Evolutionary conservation across 2,113 vertebrate species (phyloP).

Genomic region (Alexandromys fortis): DNA sequence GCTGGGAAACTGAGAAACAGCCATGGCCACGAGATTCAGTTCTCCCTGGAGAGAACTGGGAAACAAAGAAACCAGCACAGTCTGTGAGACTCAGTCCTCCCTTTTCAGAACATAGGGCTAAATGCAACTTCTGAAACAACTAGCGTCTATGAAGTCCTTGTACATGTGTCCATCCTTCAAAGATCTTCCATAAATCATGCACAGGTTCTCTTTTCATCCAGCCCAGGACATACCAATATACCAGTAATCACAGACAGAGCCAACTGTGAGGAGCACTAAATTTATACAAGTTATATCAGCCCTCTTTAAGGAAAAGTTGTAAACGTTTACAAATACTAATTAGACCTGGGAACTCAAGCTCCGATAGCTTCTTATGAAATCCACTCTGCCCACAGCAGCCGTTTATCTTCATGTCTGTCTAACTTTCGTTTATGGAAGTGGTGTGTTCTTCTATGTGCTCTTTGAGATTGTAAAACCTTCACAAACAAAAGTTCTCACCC

Average conservation of each 20-base stretch:
- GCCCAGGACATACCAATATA: not conserved
- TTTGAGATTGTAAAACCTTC: not conserved
- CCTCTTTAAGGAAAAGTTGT: not conserved
- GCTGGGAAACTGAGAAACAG: not conserved
- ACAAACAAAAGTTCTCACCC: not conserved
- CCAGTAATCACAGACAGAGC: not conserved
- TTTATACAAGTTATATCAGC: rapidly evolving
- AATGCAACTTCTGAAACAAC: not conserved
- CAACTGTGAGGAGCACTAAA: not conserved
- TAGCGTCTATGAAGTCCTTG: not conserved
- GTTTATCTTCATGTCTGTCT: not conserved
- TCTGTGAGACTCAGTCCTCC: not conserved
- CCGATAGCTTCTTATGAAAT: not conserved
- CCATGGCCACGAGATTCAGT: not conserved
- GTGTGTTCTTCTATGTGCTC: not conserved
- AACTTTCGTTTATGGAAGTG: not conserved
- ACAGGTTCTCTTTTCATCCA: not conserved
- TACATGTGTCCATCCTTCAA: not conserved
- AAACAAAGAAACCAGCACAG: not conserved
- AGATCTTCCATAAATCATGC: not conserved
- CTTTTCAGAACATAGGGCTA: not conserved
- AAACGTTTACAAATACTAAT: not conserved
- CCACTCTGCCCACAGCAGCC: rapidly evolving
- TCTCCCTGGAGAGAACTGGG: not conserved
- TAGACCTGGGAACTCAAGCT: not conserved